Evolutionary conservation across 2,888 invertebrate species (phyloP), one percentile per base, ranked within the genome.

Genomic region (Drosophila sordidapex): DNA sequence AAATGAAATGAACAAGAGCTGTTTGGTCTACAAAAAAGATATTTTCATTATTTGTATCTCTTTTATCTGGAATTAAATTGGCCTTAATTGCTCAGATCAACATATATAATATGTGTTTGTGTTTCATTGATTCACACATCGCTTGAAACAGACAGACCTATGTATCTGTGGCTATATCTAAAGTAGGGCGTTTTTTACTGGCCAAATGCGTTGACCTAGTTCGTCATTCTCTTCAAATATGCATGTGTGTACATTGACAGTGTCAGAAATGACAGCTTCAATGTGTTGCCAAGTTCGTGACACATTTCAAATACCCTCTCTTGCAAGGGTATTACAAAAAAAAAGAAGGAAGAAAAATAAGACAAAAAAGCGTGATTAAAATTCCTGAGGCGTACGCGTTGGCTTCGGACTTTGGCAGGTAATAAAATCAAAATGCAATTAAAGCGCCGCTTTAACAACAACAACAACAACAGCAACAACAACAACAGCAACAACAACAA

Each of bases 341-440:
- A 46, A 56, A 58, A 40, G 64, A 36, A 66, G 33, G 60, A 38
- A n/a, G n/a, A n/a, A n/a, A n/a, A n/a, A 49, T 38, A 33, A 25
- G 18, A n/a, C 5, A 53, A 53, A 46, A 51, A 62, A 58, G 4
- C 33, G 54, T 57, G 54, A 75, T 83, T 83, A 65, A 87, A 85
- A 83, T 83, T 87, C 83, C 71, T 54, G 54, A 65, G 56, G 65
- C 82, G 65, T 66, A 65, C 67, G 70, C 79, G 48, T 66, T 69
- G 35, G 58, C 56, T 40, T 51, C 70, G 36, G 33, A 57, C 35
- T 51, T 59, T 74, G 60, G n/a, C 46, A 70, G 53, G 33, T 8
- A 82, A 58, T 54, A 69, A 56, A 66, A 46, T 46, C 21, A 8
- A 35, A 53, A 15, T n/a, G 53, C 40, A 33, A 25, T 40, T 36